Conservation (phyloP, 2,888 invertebrate genomes). For the Eupithecia tripunctaria region DNA sequence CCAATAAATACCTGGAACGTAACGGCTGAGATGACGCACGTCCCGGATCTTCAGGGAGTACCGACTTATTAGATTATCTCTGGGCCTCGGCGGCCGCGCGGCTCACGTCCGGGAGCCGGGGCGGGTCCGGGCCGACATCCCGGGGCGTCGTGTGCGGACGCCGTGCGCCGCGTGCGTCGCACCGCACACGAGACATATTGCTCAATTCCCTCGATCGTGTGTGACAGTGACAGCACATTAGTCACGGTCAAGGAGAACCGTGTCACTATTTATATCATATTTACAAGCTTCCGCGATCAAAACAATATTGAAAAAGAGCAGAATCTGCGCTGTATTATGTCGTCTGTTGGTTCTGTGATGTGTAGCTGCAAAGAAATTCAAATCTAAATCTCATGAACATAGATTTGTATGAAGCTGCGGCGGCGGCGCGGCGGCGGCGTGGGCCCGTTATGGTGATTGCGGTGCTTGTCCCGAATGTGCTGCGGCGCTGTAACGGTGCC, state of each 20-base stretch:
- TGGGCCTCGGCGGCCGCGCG: background rate
- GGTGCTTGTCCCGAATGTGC: background rate
- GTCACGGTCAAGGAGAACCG: constrained; percentile 18
- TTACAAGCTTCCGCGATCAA: background rate
- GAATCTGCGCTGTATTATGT: background rate
- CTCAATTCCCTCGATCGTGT: background rate
- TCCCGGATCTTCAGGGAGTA: background rate
- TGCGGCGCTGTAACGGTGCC: background rate
- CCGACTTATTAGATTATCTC: background rate
- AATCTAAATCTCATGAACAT: background rate
- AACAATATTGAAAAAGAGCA: background rate
- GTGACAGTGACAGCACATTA: background rate
- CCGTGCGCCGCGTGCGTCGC: too few species aligned
- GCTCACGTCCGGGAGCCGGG: background rate
- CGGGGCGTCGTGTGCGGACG: background rate
- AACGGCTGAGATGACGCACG: constrained; percentile 9
- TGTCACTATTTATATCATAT: background rate
- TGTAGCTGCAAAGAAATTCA: background rate
- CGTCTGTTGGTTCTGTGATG: background rate
- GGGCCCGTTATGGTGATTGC: background rate
- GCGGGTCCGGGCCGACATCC: background rate
- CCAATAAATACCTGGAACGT: constrained; percentile 16
- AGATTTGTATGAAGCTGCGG: too few species aligned
- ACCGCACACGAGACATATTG: too few species aligned
- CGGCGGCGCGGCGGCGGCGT: too few species aligned